phyloP scores from a whole-genome alignment of 2,797 vertebrate genomes.

The Enteromius paludinosus region DNA sequence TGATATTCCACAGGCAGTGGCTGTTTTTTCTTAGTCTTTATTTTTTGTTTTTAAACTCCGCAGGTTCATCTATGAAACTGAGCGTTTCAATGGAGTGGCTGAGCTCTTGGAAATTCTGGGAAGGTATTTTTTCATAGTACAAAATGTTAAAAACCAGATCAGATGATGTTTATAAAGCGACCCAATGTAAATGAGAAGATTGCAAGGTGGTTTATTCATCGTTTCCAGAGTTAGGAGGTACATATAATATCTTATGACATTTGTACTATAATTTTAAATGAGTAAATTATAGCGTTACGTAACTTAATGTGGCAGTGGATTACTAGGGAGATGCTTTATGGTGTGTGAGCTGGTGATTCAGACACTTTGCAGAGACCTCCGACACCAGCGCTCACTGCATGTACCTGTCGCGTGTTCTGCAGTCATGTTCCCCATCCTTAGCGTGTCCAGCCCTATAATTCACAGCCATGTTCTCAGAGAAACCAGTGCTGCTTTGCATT shows the following conservation, averaged over 20 bases:
- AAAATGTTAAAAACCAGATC: not conserved
- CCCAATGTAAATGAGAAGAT: not conserved
- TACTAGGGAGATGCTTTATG: constrained; percentile 47
- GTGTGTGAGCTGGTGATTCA: constrained; percentile 54
- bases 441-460: constrained; percentile 33
- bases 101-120: constrained; percentile 91
- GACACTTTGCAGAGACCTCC: constrained; percentile 47
- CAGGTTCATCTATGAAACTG: constrained; percentile 93
- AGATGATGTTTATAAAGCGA: not conserved
- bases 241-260: constrained; percentile 47
- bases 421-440: constrained; percentile 37
- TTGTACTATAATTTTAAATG: constrained; percentile 37
- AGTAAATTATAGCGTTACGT: constrained; percentile 46
- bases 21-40: not conserved
- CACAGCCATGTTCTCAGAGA: constrained; percentile 37
- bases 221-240: constrained; percentile 13
- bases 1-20: constrained; percentile 25
- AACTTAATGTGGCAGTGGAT: constrained; percentile 38
- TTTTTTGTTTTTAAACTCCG: constrained; percentile 34
- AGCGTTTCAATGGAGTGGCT: constrained; percentile 92
- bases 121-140: constrained; percentile 72
- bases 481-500: constrained; percentile 20
- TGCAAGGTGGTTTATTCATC: constrained; percentile 26
- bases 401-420: constrained; percentile 22
- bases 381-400: constrained; percentile 35